Evolutionary conservation across 2,888 invertebrate species (phyloP).

Genomic region (Drosophila picticornis): DNA sequence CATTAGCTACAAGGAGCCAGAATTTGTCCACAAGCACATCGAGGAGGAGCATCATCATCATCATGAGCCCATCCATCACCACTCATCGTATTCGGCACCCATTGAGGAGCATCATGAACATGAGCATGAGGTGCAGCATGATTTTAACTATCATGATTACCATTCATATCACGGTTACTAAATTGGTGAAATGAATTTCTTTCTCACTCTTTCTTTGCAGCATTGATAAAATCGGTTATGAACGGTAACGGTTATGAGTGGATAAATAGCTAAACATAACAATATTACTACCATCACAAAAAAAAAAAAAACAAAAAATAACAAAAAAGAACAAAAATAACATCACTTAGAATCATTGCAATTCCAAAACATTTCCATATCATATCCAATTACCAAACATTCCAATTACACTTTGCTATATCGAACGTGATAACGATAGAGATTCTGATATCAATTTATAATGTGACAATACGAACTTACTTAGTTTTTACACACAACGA

Average conservation of each 20-base stretch:
- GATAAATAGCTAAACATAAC: slow-evolving; percentile 36
- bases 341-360: slow-evolving; percentile 25
- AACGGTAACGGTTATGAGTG: slow-evolving; percentile 58
- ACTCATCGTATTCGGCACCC: slow-evolving; percentile 66
- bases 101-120: slow-evolving; percentile 75
- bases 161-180: slow-evolving; percentile 74
- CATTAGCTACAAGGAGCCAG: slow-evolving; percentile 90
- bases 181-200: slow-evolving; percentile 66
- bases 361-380: slow-evolving; percentile 42
- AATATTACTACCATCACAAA: slow-evolving; percentile 21
- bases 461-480: slow-evolving; percentile 63
- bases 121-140: slow-evolving; percentile 84
- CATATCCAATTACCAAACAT: slow-evolving; percentile 47
- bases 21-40: slow-evolving; percentile 87
- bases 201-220: slow-evolving; percentile 77
- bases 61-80: slow-evolving; percentile 73
- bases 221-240: slow-evolving; percentile 69
- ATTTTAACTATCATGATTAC: slow-evolving; percentile 82
- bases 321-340: not conserved
- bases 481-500: slow-evolving; percentile 60
- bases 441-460: slow-evolving; percentile 63
- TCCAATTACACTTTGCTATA: slow-evolving; percentile 63
- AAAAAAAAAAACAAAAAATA: not conserved
- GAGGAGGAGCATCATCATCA: slow-evolving; percentile 78
- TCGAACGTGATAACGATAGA: slow-evolving; percentile 78